Base-by-base conservation (phyloP, 2,113 vertebrate species). In the Terrapene triunguis region DNA sequence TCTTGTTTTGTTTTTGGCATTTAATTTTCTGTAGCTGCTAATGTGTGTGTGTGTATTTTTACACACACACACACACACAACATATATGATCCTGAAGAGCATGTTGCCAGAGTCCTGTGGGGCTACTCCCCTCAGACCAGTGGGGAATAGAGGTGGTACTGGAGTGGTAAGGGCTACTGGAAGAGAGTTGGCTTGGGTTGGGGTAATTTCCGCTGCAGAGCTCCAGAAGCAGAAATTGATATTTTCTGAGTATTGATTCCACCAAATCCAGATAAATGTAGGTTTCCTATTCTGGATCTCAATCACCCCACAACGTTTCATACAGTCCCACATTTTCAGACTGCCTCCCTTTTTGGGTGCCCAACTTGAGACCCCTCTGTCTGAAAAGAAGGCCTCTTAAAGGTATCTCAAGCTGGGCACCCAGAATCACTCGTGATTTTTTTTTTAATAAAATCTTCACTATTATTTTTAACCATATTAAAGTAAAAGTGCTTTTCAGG, bases 171-270 rank as follows among this genome's bases (percentile, higher is more conserved):
- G 22, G 8, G 2, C 42, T 24, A 8, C 32, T 38, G 27, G 51
- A 32, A 69, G 53, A 74, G 53, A 2, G 62, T 78, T 51, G 9
- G 55, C 9, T 54, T 85, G 8, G 50, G 21, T 27, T 69, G 10
- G 27, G 24, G 2, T 82, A 13, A 24, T 4, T 27, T 69, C 1
- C 8, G 6, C 6, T 3, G 6, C 0, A 13, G 16, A 69, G 62
- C 32, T 76, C n/a, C 0, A 3, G 32, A 35, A n/a, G 35, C 8
- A 69, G 91, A 86, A 69, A 25, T 6, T 6, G 5, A 21, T 59
- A 3, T 29, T 89, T 84, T 38, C 59, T 22, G 10, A 48, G 16
- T 7, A 27, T 2, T 84, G 29, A 44, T 55, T 76, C 17, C 0
- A 25, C 3, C 80, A 57, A 48, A 27, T 44, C 35, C 5, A 80